Conservation (phyloP, 2,888 invertebrate genomes). For the Synergus umbraculus region DNA sequence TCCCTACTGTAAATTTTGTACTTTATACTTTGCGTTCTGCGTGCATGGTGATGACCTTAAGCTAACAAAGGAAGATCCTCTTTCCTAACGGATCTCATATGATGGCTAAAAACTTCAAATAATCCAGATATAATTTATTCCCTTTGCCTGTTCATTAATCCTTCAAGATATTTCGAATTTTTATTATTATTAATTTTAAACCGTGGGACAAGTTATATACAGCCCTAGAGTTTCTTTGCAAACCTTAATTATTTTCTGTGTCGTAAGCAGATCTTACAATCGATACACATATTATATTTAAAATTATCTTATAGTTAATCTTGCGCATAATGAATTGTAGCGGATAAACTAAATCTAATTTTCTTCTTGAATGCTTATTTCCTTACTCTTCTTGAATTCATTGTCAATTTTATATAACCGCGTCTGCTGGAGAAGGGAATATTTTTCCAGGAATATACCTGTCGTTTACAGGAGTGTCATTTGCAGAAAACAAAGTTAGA, state of each 20-base stretch:
- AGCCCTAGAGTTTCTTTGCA: too few species aligned
- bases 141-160: neutral
- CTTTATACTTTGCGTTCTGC: neutral
- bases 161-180: neutral
- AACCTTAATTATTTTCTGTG: neutral
- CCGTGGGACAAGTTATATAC: too few species aligned
- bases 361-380: neutral
- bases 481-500: neutral
- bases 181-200: too few species aligned
- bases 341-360: neutral
- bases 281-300: neutral
- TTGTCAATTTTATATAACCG: neutral
- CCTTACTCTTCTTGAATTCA: neutral
- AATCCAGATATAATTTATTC: neutral
- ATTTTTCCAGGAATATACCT: neutral
- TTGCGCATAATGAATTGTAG: neutral
- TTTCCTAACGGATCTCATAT: neutral
- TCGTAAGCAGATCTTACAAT: neutral
- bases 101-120: conserved; percentile 1
- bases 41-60: neutral
- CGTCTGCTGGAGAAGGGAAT: neutral
- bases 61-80: neutral
- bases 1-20: neutral
- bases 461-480: neutral
- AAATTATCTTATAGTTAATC: neutral